Percentiles rank a stretch among this genome's conserved stretches.
These are phyloP conservation scores for Mormoops blainvillei DNA, from an alignment of 2,113 vertebrate species.

Conservation along the genomic window DNA sequence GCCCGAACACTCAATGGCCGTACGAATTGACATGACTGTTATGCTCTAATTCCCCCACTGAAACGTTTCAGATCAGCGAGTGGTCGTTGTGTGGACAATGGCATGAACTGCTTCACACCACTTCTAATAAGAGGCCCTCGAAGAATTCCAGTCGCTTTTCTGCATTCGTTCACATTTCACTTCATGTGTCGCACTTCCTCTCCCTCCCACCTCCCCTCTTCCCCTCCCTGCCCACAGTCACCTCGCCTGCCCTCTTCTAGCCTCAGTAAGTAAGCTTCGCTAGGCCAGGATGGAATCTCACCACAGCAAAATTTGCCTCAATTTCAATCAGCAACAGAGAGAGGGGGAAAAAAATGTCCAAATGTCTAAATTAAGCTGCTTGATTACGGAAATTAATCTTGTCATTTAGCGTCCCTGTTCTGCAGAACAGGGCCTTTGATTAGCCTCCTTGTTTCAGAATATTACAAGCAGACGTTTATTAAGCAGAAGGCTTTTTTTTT, in stretches of 20 bases:
- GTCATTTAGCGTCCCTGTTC: slow-evolving; percentile 81
- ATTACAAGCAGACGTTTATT: slow-evolving; percentile 82
- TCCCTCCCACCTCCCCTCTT: not conserved
- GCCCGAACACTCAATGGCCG: not conserved
- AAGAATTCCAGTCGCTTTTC: slow-evolving; percentile 39
- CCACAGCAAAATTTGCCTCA: slow-evolving; percentile 76
- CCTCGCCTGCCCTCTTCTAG: slow-evolving; percentile 39
- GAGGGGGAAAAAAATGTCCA: slow-evolving; percentile 45
- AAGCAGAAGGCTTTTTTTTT: slow-evolving; percentile 76
- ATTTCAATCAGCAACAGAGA: slow-evolving; percentile 81
- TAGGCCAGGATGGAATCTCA: slow-evolving; percentile 69
- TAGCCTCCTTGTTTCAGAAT: slow-evolving; percentile 84
- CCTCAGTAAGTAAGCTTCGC: slow-evolving; percentile 27
- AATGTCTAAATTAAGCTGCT: slow-evolving; percentile 84
- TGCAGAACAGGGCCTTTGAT: slow-evolving; percentile 82
- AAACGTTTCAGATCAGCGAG: not conserved
- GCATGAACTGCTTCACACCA: not conserved
- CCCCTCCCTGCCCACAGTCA: not conserved
- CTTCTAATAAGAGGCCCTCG: slow-evolving; percentile 40
- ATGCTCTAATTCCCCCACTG: not conserved
- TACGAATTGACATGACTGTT: not conserved
- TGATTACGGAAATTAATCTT: slow-evolving; percentile 88
- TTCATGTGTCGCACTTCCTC: not conserved
- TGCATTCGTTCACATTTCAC: slow-evolving; percentile 14
- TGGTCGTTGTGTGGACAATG: not conserved